Evolutionary conservation across 2,888 invertebrate genomes (phyloP).

Genomic region (Didymodactylos carnosus): DNA sequence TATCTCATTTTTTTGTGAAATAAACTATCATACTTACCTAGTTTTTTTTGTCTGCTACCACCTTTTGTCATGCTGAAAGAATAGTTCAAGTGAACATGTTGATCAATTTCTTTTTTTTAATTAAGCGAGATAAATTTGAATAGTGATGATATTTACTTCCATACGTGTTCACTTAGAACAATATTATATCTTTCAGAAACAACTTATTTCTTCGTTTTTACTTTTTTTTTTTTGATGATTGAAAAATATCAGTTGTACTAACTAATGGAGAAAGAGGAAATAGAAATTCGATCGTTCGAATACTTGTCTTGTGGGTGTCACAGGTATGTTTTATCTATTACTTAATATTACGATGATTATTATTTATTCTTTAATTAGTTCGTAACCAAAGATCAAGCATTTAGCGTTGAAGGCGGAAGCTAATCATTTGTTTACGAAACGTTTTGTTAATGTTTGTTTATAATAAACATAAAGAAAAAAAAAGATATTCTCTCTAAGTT

Average conservation of each 20-base stretch:
- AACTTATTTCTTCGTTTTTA: too few species aligned
- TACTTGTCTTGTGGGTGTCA: too few species aligned
- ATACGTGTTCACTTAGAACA: too few species aligned
- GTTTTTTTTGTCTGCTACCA: not conserved
- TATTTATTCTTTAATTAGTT: not conserved
- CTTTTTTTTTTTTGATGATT: too few species aligned
- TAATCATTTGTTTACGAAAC: not conserved
- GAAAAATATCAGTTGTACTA: too few species aligned
- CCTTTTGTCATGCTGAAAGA: not conserved
- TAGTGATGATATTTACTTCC: too few species aligned
- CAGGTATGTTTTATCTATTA: not conserved
- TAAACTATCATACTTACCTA: not conserved
- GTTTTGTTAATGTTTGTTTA: not conserved
- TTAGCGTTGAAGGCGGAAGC: not conserved
- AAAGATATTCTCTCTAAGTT: too few species aligned
- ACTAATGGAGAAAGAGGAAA: too few species aligned
- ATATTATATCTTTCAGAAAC: too few species aligned
- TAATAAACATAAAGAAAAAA: not conserved
- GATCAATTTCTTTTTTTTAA: not conserved
- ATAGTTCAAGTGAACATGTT: not conserved
- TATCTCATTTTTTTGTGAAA: not conserved
- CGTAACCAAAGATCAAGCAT: not conserved
- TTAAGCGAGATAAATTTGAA: too few species aligned
- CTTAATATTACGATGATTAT: not conserved
- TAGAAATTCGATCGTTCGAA: too few species aligned